phyloP scores from a whole-genome alignment of 2,888 invertebrate genomes.

The Meloe dianella region DNA sequence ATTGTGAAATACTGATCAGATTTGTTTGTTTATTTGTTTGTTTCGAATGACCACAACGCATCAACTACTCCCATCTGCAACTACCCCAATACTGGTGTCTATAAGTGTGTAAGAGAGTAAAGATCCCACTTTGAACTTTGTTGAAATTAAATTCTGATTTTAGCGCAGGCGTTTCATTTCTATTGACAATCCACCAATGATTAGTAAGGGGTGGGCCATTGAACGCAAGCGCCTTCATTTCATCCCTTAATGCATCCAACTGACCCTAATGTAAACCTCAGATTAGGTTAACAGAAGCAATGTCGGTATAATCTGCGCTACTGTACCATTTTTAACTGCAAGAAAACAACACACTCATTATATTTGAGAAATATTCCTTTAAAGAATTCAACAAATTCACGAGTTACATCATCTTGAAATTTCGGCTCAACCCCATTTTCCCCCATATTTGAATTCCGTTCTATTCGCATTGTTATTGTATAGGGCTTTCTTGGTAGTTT shows the following conservation, averaged over 20 bases:
- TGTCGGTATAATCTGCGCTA: conserved; percentile 50
- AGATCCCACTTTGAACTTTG: conserved; percentile 38
- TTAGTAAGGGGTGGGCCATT: conserved; percentile 44
- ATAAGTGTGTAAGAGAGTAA: conserved; percentile 30
- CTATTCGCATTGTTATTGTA: neutral
- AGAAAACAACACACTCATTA: conserved; percentile 6
- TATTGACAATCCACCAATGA: conserved; percentile 44
- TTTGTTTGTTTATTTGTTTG: neutral
- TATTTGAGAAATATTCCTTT: neutral
- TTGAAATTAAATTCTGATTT: conserved; percentile 42
- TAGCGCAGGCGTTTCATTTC: conserved; percentile 45
- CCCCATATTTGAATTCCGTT: neutral
- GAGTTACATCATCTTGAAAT: neutral
- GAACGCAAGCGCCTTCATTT: conserved; percentile 49
- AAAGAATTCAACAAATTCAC: neutral
- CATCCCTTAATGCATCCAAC: conserved; percentile 55
- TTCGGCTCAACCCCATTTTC: neutral
- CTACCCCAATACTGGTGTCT: neutral
- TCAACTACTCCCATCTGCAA: neutral
- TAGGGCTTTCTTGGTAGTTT: neutral
- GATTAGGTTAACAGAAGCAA: conserved; percentile 54
- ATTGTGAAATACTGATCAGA: neutral
- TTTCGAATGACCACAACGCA: neutral
- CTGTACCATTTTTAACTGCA: conserved; percentile 32
- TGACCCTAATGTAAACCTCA: conserved; percentile 57